These are phyloP conservation scores for Thera obeliscata DNA, from an alignment of 2,888 invertebrate genomes.

Conservation along the genomic window DNA sequence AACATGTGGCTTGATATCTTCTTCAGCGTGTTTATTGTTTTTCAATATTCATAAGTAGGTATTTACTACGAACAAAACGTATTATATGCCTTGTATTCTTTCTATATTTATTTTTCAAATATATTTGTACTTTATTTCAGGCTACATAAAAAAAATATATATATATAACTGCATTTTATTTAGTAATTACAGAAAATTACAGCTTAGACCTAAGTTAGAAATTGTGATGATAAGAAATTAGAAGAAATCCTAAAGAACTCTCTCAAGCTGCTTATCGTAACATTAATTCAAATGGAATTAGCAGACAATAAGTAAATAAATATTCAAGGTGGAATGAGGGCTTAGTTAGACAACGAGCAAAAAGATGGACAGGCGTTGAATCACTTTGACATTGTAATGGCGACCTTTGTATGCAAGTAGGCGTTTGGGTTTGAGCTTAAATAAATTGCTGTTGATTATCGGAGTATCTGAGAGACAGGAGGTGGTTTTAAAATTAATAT, in stretches of 20 bases:
- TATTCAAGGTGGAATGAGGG: constrained; percentile 34
- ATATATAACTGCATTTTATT: too few relatives aligned
- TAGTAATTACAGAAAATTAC: too few relatives aligned
- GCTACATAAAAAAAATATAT: too few relatives aligned
- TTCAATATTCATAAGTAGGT: constrained; percentile 1
- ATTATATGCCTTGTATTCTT: too few relatives aligned
- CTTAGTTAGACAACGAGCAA: constrained; percentile 37
- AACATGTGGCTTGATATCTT: constrained; percentile 36
- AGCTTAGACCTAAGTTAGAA: too few relatives aligned
- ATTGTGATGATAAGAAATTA: neutral
- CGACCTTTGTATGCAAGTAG: constrained; percentile 52
- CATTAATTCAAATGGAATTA: neutral
- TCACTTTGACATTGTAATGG: constrained; percentile 59
- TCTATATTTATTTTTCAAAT: too few relatives aligned
- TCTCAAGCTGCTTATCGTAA: neutral
- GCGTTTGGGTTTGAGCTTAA: constrained; percentile 56
- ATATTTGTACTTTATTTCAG: too few relatives aligned
- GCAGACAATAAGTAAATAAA: neutral
- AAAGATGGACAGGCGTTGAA: constrained; percentile 47
- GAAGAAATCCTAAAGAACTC: neutral
- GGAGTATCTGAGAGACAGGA: constrained; percentile 9
- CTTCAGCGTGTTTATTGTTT: constrained; percentile 21
- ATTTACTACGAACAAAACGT: neutral
- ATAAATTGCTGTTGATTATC: constrained; percentile 41
- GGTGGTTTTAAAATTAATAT: constrained; percentile 10